Conservation (phyloP, 2,797 vertebrate genomes). For the Catamblyrhynchus diadema region DNA sequence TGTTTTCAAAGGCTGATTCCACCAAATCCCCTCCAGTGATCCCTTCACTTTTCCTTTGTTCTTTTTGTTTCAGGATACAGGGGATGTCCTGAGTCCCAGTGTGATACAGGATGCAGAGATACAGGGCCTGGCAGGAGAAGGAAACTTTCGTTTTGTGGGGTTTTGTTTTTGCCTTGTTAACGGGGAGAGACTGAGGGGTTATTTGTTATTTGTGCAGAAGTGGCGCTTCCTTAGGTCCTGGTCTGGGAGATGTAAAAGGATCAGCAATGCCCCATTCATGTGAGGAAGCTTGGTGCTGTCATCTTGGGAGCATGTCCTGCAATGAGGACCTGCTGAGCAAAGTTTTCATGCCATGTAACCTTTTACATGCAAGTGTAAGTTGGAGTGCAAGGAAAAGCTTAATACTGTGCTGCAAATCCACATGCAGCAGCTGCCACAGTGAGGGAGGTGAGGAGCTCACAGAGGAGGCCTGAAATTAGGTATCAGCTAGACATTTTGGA, state of each 20-base stretch:
- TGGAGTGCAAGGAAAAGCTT: neutral
- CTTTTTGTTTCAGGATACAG: neutral
- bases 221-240: neutral
- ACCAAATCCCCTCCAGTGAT: neutral
- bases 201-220: neutral
- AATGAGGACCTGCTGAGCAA: neutral
- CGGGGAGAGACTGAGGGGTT: neutral
- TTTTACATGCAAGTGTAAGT: neutral
- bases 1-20: neutral
- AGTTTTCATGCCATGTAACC: neutral
- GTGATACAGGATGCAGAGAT: neutral
- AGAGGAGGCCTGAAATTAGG: neutral
- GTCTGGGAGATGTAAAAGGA: neutral
- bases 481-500: neutral
- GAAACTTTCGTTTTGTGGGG: neutral
- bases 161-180: neutral
- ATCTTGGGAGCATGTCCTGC: neutral
- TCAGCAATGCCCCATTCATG: fast-evolving
- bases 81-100: neutral
- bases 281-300: neutral
- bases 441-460: neutral
- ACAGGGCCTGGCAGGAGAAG: neutral
- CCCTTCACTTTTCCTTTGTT: neutral
- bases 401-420: neutral
- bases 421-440: neutral